Base-by-base conservation (phyloP, 1,140 invertebrate species). In the Stegodyphus dumicola region DNA sequence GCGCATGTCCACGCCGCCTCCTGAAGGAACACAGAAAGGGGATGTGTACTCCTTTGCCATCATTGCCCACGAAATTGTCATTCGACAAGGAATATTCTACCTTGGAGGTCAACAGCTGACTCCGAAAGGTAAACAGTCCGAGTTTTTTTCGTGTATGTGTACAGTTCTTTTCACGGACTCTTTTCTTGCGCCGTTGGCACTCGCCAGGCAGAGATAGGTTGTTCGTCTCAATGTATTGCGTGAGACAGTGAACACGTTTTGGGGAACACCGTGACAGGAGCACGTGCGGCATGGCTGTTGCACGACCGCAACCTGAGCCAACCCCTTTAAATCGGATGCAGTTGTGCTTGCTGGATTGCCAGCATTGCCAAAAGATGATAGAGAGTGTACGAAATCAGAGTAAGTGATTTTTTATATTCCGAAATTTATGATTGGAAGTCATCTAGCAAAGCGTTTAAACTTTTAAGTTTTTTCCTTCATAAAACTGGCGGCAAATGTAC, bases 21-120 rank as follows among this genome's bases (percentile, higher is more conserved):
- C 96, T 5, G 89, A 93, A 86, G 94, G 94, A n/a, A 94, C 94
- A 48, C 95, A 95, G 90, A 96, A 96, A 91, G 96, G 94, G 10
- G 97, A 99, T 91, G 94, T 98, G 17, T 99, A 98, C 90, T 96
- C 97, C 71, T 98, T 98, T 92, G 96, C 95, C 75, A 97, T 99
- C 87, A 97, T 99, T 88, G 92, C 98, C 67, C 97, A 96, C 89
- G 97, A 99, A 92, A 96, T 99, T 86, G 94, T 98, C 88, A 95
- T 95, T 73, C 92, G 97, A 87, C 93, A 94, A 90, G 96, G 96
- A 70, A 96, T 96, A 4, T 98, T 96, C 90, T 96, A 95, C 87
- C 93, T 93, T 85, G 75, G 75, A 18, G 93, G 93, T 73, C 87
- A 87, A 11, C 52, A 80, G 6, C 65, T 88, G 7, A 81, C 81